Conservation (phyloP, 2,888 invertebrate species). For the Hartigia nigra region DNA sequence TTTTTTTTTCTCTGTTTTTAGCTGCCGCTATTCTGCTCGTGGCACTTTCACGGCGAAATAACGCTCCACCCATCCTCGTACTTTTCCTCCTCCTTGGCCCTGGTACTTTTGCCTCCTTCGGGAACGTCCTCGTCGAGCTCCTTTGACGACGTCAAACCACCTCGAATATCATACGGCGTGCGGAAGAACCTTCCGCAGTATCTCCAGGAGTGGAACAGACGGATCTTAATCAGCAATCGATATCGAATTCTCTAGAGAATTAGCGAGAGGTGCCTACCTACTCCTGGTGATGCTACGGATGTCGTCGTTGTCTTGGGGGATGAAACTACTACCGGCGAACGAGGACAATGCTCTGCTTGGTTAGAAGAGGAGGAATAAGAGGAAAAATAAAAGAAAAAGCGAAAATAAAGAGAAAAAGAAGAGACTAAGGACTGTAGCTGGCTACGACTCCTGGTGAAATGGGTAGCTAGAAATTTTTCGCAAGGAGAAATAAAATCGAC, state of each 20-base stretch:
- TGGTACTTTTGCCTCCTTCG: neutral
- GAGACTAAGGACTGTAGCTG: neutral
- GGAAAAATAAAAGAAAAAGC: neutral
- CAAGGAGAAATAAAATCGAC: neutral
- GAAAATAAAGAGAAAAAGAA: neutral
- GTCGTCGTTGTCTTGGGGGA: neutral
- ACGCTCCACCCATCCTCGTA: neutral
- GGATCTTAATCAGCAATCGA: constrained; percentile 39
- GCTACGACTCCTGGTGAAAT: neutral
- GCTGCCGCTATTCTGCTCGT: constrained; percentile 12
- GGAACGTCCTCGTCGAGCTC: neutral
- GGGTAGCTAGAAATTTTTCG: neutral
- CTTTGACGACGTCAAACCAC: neutral
- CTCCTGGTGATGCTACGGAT: neutral
- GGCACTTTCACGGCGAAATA: constrained; percentile 13
- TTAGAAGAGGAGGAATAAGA: neutral
- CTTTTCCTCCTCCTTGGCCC: neutral
- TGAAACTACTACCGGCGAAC: neutral
- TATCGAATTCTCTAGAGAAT: constrained; percentile 34
- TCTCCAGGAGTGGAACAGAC: neutral
- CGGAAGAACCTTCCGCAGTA: neutral
- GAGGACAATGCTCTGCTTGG: neutral
- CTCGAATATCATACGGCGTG: neutral
- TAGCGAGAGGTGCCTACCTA: neutral
- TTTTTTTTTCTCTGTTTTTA: constrained; percentile 12